Percentiles rank a stretch among this genome's conserved stretches.
phyloP scores from a whole-genome alignment of 2,113 vertebrate genomes.

The Brachyhypopomus gauderio region DNA sequence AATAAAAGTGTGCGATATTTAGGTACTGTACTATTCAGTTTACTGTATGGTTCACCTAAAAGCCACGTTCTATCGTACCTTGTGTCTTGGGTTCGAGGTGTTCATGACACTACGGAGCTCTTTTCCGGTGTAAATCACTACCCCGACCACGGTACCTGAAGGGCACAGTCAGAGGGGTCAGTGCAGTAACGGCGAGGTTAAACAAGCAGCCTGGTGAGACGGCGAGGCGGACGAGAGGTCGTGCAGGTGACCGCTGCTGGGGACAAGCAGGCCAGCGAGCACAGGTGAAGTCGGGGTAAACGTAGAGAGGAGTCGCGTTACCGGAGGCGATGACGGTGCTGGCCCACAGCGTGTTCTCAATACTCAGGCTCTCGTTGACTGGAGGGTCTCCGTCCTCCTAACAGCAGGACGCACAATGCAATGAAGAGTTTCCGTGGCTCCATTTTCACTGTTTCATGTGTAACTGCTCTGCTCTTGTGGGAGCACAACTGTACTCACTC shows the following conservation, averaged over 20 bases:
- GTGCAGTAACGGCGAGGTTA: background rate
- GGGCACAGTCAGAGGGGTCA: background rate
- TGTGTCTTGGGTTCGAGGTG: conserved; percentile 92
- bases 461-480: too few relatives aligned
- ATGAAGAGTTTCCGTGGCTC: background rate
- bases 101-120: conserved; percentile 98
- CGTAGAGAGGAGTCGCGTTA: conserved; percentile 64
- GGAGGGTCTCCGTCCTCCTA: conserved; percentile 96
- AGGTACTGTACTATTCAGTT: too few relatives aligned
- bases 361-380: conserved; percentile 93
- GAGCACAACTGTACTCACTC: conserved; percentile 76
- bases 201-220: background rate
- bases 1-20: background rate
- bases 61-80: conserved; percentile 76
- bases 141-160: conserved; percentile 91
- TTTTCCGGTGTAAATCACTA: conserved; percentile 95
- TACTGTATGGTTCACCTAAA: background rate
- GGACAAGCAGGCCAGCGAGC: background rate
- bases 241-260: background rate
- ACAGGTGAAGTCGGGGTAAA: background rate
- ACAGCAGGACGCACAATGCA: conserved; percentile 15
- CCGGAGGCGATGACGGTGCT: conserved; percentile 96
- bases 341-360: conserved; percentile 97
- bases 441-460: background rate
- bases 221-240: background rate